A percentile compares a stretch with the other conserved stretches of the same genome.
Evolutionary conservation across 2,888 invertebrate genomes (phyloP).

Genomic region (Euzetes globulus): DNA sequence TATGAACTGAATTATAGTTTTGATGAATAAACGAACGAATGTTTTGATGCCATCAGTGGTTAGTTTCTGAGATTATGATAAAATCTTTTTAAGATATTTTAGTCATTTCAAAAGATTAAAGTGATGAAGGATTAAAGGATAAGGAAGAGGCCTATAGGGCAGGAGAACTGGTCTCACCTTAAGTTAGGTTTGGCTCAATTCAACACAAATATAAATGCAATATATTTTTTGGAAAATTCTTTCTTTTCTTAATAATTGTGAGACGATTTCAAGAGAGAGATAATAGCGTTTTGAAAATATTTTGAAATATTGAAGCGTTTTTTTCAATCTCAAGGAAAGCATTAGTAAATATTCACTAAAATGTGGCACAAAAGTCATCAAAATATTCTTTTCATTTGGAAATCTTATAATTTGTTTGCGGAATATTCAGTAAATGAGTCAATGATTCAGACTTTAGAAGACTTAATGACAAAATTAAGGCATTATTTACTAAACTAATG

Average conservation of each 20-base stretch:
- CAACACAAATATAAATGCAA: too few species aligned
- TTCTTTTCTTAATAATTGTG: background rate
- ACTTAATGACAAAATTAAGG: slow-evolving; percentile 6
- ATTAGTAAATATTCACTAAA: background rate
- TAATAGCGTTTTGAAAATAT: background rate
- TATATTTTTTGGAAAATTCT: too few species aligned
- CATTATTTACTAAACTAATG: slow-evolving; percentile 1
- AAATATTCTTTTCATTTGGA: background rate
- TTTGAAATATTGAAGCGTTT: background rate
- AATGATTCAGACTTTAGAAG: background rate
- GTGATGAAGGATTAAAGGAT: too few species aligned
- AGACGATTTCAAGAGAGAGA: background rate
- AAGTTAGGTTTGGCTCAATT: too few species aligned
- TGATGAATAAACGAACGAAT: background rate
- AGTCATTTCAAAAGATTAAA: too few species aligned
- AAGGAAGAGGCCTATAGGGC: too few species aligned
- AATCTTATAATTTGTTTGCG: background rate
- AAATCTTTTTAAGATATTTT: background rate
- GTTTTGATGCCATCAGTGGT: background rate
- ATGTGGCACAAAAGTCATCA: background rate
- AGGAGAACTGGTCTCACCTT: too few species aligned
- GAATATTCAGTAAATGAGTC: too few species aligned
- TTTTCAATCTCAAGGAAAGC: background rate
- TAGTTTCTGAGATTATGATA: background rate
- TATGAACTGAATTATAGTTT: too few species aligned